Evolutionary conservation across 2,113 vertebrate genomes (phyloP).

Genomic region (Boulengeromyrus knoepffleri): DNA sequence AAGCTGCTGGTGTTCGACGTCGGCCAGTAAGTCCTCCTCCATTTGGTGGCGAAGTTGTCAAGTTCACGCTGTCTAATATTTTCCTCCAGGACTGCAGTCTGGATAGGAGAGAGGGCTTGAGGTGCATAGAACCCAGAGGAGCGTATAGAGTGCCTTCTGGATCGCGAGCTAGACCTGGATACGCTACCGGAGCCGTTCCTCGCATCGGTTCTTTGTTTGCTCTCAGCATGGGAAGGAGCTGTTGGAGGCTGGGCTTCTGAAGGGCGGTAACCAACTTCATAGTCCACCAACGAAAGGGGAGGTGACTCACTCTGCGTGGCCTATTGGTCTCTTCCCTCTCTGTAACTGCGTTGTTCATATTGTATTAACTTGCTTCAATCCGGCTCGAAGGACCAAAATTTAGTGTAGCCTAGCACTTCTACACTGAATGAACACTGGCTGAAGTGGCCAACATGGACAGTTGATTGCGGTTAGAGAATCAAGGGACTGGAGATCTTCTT

Average conservation of each 20-base stretch:
- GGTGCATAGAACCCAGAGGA: no score
- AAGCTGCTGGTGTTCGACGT: no score
- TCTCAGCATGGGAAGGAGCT: not conserved
- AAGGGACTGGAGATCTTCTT: not conserved
- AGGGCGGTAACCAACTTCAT: not conserved
- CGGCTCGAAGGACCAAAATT: no score
- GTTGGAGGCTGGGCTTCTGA: not conserved
- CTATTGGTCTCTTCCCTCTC: not conserved
- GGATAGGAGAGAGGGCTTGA: no score
- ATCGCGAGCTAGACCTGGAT: no score
- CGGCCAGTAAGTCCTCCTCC: no score
- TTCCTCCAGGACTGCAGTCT: no score
- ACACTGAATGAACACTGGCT: not conserved
- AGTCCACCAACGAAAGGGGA: not conserved
- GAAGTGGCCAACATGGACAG: not conserved
- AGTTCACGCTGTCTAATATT: no score
- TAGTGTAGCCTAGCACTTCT: not conserved
- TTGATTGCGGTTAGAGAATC: not conserved
- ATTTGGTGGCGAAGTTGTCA: no score
- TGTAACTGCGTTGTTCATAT: not conserved
- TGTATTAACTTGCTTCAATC: not conserved
- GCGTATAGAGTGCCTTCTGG: no score
- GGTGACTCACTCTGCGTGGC: not conserved
- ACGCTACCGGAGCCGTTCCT: not conserved
- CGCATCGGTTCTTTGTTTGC: not conserved